phyloP scores from a whole-genome alignment of 2,797 vertebrate genomes.

The Enteromius unitaeniatus region DNA sequence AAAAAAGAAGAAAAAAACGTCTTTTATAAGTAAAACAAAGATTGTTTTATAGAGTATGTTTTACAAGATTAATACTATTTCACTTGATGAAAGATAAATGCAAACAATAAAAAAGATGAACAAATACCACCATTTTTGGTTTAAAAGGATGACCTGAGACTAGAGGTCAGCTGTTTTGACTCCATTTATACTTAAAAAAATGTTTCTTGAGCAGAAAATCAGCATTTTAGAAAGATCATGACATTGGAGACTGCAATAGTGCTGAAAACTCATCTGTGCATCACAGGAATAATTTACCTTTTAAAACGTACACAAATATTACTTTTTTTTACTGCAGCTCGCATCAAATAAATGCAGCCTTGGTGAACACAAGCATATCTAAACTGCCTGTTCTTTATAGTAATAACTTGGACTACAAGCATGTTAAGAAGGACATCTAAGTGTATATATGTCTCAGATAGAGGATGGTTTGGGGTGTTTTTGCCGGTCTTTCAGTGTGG shows the following conservation, averaged over 20 bases:
- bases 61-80: neutral
- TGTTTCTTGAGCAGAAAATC: neutral
- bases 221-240: neutral
- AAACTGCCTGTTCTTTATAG: neutral
- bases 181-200: neutral
- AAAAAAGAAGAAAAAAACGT: too few species aligned
- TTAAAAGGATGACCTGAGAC: neutral
- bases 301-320: neutral
- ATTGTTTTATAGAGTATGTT: neutral
- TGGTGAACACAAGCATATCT: neutral
- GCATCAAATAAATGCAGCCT: neutral
- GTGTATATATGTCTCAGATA: neutral
- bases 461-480: slow-evolving; percentile 22
- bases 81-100: neutral
- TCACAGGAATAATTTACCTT: too few species aligned
- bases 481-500: slow-evolving; percentile 29
- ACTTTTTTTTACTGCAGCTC: neutral
- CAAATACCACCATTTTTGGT: neutral
- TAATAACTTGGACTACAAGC: neutral
- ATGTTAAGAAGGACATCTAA: neutral
- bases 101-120: neutral
- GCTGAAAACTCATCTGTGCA: neutral
- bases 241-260: neutral
- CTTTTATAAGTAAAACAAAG: neutral
- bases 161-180: neutral